phyloP scores from a whole-genome alignment of 2,113 vertebrate species.

The Epinephelus cyanopodus region DNA sequence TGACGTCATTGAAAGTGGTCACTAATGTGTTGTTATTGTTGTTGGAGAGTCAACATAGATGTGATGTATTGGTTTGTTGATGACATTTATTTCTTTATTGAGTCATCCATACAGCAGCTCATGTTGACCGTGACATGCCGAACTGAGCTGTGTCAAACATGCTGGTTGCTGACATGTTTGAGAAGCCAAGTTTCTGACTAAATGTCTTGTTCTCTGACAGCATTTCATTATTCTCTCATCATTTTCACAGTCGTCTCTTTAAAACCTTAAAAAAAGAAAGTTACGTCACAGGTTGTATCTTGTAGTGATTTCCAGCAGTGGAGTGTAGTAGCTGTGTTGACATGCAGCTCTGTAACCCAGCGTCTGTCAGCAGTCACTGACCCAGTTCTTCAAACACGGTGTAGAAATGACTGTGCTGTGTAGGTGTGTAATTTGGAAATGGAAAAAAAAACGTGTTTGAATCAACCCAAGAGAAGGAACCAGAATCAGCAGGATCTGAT shows the following conservation, averaged over 20 bases:
- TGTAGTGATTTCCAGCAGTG: not conserved
- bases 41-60: not conserved
- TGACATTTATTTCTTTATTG: not conserved
- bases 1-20: not conserved
- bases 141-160: not conserved
- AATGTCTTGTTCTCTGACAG: not conserved
- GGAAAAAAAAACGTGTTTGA: accelerated
- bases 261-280: too few relatives aligned
- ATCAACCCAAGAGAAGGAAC: not conserved
- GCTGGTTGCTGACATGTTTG: not conserved
- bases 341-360: slow-evolving; percentile 33
- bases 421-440: slow-evolving; percentile 19
- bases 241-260: not conserved
- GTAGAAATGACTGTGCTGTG: slow-evolving; percentile 14
- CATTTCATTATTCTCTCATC: not conserved
- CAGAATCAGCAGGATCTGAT: slow-evolving; percentile 2
- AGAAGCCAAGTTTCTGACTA: too few relatives aligned
- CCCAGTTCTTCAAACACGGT: slow-evolving; percentile 42
- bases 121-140: not conserved
- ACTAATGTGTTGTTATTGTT: too few relatives aligned
- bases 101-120: not conserved
- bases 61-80: not conserved
- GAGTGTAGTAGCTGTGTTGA: slow-evolving; percentile 1
- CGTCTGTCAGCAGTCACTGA: slow-evolving; percentile 27
- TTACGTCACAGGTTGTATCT: not conserved